Evolutionary conservation across 2,113 vertebrate genomes (phyloP), one percentile per base, ranked within the genome.

Genomic region (Danionella cerebrum): DNA sequence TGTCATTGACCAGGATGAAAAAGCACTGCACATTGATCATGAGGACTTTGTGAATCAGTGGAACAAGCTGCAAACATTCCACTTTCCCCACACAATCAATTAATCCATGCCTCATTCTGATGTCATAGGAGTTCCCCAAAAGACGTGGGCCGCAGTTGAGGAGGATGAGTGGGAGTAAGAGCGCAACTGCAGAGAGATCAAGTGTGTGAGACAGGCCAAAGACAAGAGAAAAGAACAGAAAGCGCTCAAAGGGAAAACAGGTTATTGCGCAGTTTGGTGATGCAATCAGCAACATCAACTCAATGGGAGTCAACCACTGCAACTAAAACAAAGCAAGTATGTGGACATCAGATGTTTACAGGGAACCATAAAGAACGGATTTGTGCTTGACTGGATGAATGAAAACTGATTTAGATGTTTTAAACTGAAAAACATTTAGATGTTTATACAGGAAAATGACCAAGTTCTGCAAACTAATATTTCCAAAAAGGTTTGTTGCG

Each of bases 21-120:
- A 83, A 83, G 80, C 84, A 76, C 69, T 66, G 67, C 77, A 80
- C 85, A 87, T 76, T 82, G 78, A 82, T 83, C 84, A 84, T 75
- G 83, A 75, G 73, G 70, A 81, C 85, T 83, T 84, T 74, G 67
- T 77, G 79, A 91, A 89, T 88, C 87, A 81, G 35, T 39, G 85
- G 83, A 82, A 86, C 82, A 88, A 78, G 78, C 66, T 86, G 65
- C 76, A 77, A 83, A 84, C 85, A 87, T 81, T 73, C 85, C 78
- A 78, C 71, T 70, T 74, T 66, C 65, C 45, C 73, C 80, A 78
- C 74, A 73, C 72, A 69, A 77, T 70, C 70, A 68, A 77, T 83
- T 64, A 79, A 71, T 67, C 79, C 72, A 80, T 85, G 85, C 79
- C 78, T 87, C 76, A 80, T 64, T 51, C 44, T 63, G 76, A 85